Evolutionary conservation across 2,113 vertebrate species (phyloP).

Genomic region (Rhineura floridana): DNA sequence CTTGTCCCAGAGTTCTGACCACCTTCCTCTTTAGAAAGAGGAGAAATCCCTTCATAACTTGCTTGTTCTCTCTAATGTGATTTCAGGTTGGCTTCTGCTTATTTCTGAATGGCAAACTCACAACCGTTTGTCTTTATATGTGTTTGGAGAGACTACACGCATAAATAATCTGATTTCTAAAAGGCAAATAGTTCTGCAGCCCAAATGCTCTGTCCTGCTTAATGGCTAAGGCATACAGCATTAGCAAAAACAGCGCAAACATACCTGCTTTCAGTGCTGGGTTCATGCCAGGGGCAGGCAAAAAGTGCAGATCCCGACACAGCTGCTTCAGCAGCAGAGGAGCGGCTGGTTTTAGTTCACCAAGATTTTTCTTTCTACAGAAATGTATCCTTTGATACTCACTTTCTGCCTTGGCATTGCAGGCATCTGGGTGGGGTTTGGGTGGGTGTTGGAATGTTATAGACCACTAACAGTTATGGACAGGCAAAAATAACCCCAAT

Average conservation of each 20-base stretch:
- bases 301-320: background rate
- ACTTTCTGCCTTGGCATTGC: fast-evolving
- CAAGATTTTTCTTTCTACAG: background rate
- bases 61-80: background rate
- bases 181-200: slow-evolving; percentile 22
- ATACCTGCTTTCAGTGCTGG: slow-evolving; percentile 1
- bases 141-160: background rate
- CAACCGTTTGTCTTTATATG: background rate
- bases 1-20: background rate
- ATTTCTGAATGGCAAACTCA: fast-evolving
- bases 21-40: slow-evolving; percentile 7
- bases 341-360: background rate
- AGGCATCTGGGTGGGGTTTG: background rate
- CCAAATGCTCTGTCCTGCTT: background rate
- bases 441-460: background rate
- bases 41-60: slow-evolving; percentile 13
- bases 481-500: slow-evolving; percentile 7
- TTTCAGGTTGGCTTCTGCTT: background rate
- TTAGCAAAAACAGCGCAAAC: background rate
- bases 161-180: slow-evolving; percentile 12
- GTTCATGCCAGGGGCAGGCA: background rate
- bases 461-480: background rate
- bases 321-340: background rate
- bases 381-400: background rate
- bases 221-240: background rate